phyloP scores from a whole-genome alignment of 2,888 invertebrate genomes.

The Dolichopus griseipennis region DNA sequence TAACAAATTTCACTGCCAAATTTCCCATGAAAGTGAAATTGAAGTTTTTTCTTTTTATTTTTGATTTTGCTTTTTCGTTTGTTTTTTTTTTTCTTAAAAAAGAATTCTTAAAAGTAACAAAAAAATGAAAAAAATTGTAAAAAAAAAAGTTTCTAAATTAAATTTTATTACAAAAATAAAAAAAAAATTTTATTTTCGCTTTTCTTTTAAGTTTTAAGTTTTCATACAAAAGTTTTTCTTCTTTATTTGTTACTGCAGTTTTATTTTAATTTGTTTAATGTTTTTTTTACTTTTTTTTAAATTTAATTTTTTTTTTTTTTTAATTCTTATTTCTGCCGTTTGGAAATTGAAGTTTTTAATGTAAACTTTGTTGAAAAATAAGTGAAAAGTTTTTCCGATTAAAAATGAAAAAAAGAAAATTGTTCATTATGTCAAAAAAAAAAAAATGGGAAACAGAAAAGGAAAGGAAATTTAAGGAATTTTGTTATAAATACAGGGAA shows the following conservation, averaged over 20 bases:
- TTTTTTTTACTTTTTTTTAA: neutral
- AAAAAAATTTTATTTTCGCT: neutral
- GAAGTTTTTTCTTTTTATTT: neutral
- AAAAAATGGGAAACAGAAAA: too few relatives aligned
- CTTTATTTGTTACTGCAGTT: neutral
- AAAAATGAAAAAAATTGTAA: too few relatives aligned
- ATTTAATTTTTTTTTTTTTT: neutral
- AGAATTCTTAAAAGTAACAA: too few relatives aligned
- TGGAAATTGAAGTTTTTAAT: neutral
- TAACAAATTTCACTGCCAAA: neutral
- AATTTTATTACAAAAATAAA: too few relatives aligned
- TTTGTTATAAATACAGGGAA: too few relatives aligned
- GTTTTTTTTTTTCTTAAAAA: too few relatives aligned
- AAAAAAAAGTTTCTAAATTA: too few relatives aligned
- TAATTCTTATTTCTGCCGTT: neutral
- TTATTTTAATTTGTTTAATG: neutral
- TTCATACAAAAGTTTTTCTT: neutral
- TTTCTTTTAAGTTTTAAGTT: neutral
- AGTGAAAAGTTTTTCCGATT: neutral
- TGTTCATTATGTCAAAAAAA: neutral
- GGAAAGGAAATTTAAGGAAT: too few relatives aligned
- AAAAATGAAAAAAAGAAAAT: neutral
- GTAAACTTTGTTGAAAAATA: neutral
- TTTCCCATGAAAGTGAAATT: slow-evolving; percentile 4
- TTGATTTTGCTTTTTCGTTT: neutral